Base-by-base conservation (phyloP, 2,888 invertebrate species). In the Thalpophila matura region DNA sequence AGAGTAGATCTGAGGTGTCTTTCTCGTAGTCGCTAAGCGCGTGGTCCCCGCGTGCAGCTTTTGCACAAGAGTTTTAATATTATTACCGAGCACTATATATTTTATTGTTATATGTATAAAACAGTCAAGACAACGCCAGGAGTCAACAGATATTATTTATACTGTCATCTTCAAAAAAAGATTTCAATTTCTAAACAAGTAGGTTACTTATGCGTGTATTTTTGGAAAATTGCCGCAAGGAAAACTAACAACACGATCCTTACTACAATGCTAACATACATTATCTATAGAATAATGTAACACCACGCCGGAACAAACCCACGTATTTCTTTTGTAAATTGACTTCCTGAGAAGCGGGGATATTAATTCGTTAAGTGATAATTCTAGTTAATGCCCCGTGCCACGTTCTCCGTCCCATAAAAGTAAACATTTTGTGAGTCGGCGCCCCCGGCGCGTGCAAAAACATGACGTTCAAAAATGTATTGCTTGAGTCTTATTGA, bases 361-460 rank as follows among this genome's bases (percentile, higher is more conserved):
- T 54, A 40, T 61, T 61, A 51, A 60, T 60, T 66, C 18, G 14
- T 35, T 60, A 56, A 45, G 60, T 61, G 37, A 60, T 66, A 43
- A 69, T 64, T 69, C 68, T 64, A 22, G 58, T 62, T 56, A 69
- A 74, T 65, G 58, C 69, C 65, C 54, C 66, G 43, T 73, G 74
- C 65, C 75, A 73, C 63, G 67, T 38, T 33, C 37, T 29, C 64
- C 54, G 66, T 74, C 60, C 67, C 57, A 70, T 47, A 68, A 74
- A 74, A 68, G 73, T 77, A 81, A 77, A 81, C 64, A 74, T 45
- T 53, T 68, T 31, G 12, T 20, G n/a, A 63, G 57, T 58, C 68
- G 33, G 22, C 33, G 26, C 16, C 12, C 24, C 16, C 57, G 73
- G 82, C 77, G 83, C 84, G 82, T 85, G 82, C 51, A 55, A 62